phyloP scores from a whole-genome alignment of 1,140 invertebrate species.

The Chrysomallon squamiferum region DNA sequence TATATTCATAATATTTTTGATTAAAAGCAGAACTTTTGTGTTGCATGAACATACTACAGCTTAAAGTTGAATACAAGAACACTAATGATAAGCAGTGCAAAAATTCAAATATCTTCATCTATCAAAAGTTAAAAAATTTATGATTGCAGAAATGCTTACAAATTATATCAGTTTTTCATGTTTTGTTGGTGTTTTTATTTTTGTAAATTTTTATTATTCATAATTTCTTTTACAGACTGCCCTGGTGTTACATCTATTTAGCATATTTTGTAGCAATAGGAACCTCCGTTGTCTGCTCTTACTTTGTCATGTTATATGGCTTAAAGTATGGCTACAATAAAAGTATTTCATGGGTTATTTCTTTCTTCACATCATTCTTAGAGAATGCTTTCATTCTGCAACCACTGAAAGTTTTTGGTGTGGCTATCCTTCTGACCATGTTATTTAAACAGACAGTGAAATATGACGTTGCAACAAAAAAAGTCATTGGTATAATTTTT shows the following conservation, averaged over 20 bases:
- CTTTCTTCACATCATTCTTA: conserved; percentile 44
- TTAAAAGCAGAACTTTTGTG: too few species aligned
- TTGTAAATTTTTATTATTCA: neutral
- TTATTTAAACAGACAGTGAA: conserved; percentile 33
- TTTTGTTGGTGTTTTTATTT: too few species aligned
- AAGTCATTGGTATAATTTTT: neutral
- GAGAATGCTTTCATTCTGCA: conserved; percentile 27
- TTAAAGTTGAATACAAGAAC: too few species aligned
- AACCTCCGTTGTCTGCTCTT: conserved; percentile 23
- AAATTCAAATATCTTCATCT: too few species aligned
- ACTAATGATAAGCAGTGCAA: too few species aligned
- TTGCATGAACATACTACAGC: too few species aligned
- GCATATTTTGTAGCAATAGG: conserved; percentile 29
- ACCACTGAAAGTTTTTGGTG: conserved; percentile 35
- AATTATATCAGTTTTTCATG: too few species aligned
- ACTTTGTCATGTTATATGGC: conserved; percentile 48
- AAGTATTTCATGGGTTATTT: conserved; percentile 38
- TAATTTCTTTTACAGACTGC: conserved; percentile 22
- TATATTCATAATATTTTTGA: too few species aligned
- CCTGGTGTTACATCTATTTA: conserved; percentile 45
- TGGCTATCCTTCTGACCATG: conserved; percentile 34
- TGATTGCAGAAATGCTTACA: too few species aligned
- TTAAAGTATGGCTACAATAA: conserved; percentile 39
- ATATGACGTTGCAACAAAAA: neutral
- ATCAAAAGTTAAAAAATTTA: too few species aligned